Conservation (phyloP, 2,113 vertebrate genomes). For the Hemibagrus wyckioides region DNA sequence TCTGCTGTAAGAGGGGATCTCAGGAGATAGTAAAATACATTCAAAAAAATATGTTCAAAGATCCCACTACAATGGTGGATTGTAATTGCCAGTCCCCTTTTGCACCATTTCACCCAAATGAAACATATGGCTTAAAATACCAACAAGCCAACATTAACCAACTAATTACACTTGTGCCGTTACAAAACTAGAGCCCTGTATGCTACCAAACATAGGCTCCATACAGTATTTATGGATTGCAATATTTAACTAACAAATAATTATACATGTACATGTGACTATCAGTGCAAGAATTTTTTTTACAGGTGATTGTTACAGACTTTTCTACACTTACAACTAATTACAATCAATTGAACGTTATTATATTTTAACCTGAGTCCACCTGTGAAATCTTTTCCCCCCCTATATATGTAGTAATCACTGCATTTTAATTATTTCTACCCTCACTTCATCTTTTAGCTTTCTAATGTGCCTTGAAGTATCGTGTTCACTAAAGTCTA, state of each 20-base stretch:
- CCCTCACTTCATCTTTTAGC: slow-evolving; percentile 44
- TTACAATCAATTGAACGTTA: slow-evolving; percentile 61
- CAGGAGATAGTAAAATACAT: neutral
- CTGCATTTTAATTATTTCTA: slow-evolving; percentile 63
- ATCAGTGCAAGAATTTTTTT: neutral
- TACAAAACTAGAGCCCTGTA: neutral
- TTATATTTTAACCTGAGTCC: slow-evolving; percentile 63
- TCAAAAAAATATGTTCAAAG: neutral
- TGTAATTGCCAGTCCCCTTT: neutral
- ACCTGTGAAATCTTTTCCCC: slow-evolving; percentile 58
- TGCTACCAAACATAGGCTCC: neutral
- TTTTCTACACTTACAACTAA: slow-evolving; percentile 58
- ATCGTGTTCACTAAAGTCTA: slow-evolving; percentile 64
- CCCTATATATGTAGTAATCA: slow-evolving; percentile 56
- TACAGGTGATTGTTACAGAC: neutral
- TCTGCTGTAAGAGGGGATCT: neutral
- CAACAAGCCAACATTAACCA: neutral
- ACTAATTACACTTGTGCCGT: neutral
- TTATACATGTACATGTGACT: neutral
- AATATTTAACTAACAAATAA: neutral
- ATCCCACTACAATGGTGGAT: neutral
- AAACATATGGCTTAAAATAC: neutral
- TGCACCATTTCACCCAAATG: neutral
- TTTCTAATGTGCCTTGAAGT: slow-evolving; percentile 33
- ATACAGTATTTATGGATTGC: neutral